Base-by-base conservation (phyloP, 2,113 vertebrate species). In the Lagopus muta region DNA sequence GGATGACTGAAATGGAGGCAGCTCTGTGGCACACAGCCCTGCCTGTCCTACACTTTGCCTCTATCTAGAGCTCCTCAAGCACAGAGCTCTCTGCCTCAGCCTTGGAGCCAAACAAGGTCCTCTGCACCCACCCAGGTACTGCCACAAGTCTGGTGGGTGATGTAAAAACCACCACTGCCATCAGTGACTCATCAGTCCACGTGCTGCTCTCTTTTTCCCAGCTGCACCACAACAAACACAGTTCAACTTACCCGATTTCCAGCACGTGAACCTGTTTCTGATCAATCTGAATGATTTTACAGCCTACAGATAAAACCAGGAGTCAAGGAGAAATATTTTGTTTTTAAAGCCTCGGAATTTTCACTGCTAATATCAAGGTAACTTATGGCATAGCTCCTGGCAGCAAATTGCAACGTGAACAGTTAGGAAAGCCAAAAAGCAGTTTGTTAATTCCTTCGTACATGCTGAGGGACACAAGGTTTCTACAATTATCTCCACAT, bases 141-240 rank as follows among this genome's bases (percentile, higher is more conserved):
- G 45, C 18, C 45, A 47, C 45, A 4, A 47, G 45, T 20, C 70
- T 54, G 34, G 6, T 2, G 7, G 52, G 27, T 15, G 58, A 20
- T 34, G 4, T 2, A 10, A 58, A 67, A 88, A 60, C 36, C 50
- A 42, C 72, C 79, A 18, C 45, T 34, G n/a, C 21, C n/a, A 2
- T 14, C 58, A 45, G 28, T 22, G 45, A 67, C 40, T 69, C 11
- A 12, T 14, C 61, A 52, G n/a, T 16, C 60, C 15, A 34, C 24
- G 4, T 32, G 8, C 45, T 47, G 45, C 10, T 55, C 47, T 54
- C 48, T 66, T 70, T 58, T 45, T 47, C 80, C 2, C 3, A 67
- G 18, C 27, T 14, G 5, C 17, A 1, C 13, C 1, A 10, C 13
- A 2, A 34, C 2, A 0, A 71, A 10, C 0, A 0, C n/a, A 5